Evolutionary conservation across 2,113 vertebrate genomes (phyloP), one percentile per base, ranked within the genome.

Genomic region (Benitochromis conjunctus): DNA sequence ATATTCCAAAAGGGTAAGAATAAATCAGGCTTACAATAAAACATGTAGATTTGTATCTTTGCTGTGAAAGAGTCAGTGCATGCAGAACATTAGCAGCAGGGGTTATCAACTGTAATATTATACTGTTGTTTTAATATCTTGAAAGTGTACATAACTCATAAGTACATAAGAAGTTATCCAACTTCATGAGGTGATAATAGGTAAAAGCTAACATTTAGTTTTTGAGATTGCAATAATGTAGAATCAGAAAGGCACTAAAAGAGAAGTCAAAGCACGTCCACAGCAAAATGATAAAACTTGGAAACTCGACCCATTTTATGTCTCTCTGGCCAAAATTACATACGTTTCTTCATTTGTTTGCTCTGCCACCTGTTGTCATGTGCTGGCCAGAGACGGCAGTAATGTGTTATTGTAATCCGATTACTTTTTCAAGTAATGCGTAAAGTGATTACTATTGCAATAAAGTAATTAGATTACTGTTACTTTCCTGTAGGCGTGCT

Each of bases 1-100:
- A 91, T 64, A 96, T 99, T 91, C 94, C 95, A 43, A 83, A 84
- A 62, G 97, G 97, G 99, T 99, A 94, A 97, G 97, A 14, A 38
- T 41, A 69, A 12, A 9, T 26, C 31, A 54, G 14, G 46, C 24
- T 7, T 6, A 12, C 7, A 14, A 4, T 24, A 34, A 76, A 11
- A 51, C 5, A 2, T 46, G 41, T 6, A 6, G 5, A 66, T 19
- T 69, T 43, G 26, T 71, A 21, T 69, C 4, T 69, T 4, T 11
- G 64, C n/a, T 46, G 14, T 1, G 8, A n/a, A n/a, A n/a, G n/a
- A n/a, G n/a, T n/a, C n/a, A n/a, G n/a, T n/a, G n/a, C n/a, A n/a
- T n/a, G n/a, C n/a, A n/a, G n/a, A n/a, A 56, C 21, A 56, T 18
- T 18, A 34, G 57, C 43, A 46, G 11, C 5, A 13, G 8, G n/a